A percentile compares a stretch with the other conserved stretches of the same genome.
Conservation (phyloP, 2,113 vertebrate species). For the Toxotes chatareus region DNA sequence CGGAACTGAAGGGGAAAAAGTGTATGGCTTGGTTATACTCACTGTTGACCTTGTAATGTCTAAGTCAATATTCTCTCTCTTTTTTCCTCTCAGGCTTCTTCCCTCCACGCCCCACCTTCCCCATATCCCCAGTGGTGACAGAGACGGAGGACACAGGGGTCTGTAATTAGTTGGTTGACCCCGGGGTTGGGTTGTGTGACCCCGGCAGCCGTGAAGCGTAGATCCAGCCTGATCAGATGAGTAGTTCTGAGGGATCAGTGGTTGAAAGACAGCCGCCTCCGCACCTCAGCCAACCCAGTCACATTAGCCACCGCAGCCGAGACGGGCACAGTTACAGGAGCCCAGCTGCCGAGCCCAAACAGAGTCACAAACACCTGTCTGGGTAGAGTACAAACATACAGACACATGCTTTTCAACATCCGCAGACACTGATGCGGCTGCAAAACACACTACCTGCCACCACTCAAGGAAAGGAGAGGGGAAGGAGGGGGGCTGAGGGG, state of each 20-base stretch:
- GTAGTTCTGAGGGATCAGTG: conserved; percentile 88
- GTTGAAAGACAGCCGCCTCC: conserved; percentile 87
- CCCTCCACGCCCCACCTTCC: conserved; percentile 45
- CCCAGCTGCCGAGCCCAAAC: conserved; percentile 64
- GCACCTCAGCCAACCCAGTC: conserved; percentile 88
- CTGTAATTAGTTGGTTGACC: conserved; percentile 79
- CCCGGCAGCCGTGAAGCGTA: conserved; percentile 84
- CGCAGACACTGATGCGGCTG: conserved; percentile 36
- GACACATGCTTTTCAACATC: conserved; percentile 61
- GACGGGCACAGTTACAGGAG: conserved; percentile 68
- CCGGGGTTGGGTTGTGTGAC: conserved; percentile 75
- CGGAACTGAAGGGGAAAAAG: conserved; percentile 8
- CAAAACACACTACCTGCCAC: conserved; percentile 61
- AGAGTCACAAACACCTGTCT: conserved; percentile 70
- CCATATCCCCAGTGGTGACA: conserved; percentile 57
- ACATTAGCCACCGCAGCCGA: conserved; percentile 71
- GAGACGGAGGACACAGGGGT: conserved; percentile 64
- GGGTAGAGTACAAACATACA: conserved; percentile 47
- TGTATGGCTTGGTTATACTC: conserved; percentile 46
- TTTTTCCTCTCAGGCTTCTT: conserved; percentile 40
- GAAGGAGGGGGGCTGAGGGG: conserved; percentile 51
- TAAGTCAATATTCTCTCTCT: conserved; percentile 60
- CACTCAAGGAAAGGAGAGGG: conserved; percentile 46
- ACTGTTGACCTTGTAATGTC: conserved; percentile 70
- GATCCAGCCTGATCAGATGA: conserved; percentile 86